These are phyloP conservation scores for Ochropacha duplaris DNA, from an alignment of 2,888 invertebrate species.

Conservation along the genomic window DNA sequence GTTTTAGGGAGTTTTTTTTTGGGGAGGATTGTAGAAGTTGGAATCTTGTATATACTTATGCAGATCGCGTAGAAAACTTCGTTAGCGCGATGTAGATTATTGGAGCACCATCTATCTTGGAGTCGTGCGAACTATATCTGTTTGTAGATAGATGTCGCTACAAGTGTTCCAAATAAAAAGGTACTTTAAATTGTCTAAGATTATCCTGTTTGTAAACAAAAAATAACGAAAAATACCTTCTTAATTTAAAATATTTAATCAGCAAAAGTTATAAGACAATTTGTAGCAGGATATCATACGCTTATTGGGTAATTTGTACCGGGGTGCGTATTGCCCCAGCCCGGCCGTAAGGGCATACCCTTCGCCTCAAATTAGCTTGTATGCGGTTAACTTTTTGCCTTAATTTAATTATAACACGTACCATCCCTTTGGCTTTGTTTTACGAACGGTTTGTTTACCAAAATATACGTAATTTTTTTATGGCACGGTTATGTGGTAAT, in stretches of 20 bases:
- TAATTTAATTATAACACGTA: conserved; percentile 40
- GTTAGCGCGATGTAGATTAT: no score
- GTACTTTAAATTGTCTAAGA: no score
- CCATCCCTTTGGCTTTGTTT: conserved; percentile 12
- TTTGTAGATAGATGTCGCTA: no score
- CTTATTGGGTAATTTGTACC: conserved; percentile 13
- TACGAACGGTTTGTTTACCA: neutral
- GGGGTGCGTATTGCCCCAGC: conserved; percentile 18
- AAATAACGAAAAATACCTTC: no score
- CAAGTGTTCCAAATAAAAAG: no score
- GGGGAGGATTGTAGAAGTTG: no score
- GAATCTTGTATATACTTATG: no score
- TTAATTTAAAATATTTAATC: neutral
- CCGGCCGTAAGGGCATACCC: conserved; percentile 13
- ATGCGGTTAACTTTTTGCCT: conserved; percentile 29
- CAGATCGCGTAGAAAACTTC: no score
- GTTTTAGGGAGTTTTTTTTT: no score
- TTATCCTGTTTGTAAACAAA: no score
- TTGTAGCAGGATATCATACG: conserved; percentile 5
- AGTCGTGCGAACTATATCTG: no score
- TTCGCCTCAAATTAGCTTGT: conserved; percentile 23
- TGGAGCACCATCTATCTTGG: no score
- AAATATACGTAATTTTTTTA: neutral
- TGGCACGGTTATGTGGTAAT: neutral
- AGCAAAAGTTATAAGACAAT: neutral